Base-by-base conservation (phyloP, 2,888 invertebrate genomes). In the Epinotia demarniana region DNA sequence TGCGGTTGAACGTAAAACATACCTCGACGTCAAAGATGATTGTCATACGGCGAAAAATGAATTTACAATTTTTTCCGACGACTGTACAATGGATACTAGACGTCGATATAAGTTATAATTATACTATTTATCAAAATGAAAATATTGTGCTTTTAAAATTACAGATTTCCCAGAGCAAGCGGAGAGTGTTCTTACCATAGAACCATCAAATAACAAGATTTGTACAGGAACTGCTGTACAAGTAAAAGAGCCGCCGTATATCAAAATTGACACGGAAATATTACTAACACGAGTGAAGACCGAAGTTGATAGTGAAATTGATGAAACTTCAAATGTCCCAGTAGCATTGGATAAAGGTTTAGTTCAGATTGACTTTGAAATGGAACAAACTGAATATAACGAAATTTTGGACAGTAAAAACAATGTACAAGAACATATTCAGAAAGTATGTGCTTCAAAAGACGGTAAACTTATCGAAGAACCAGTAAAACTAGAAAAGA, bases 181-280 rank as follows among this genome's bases (percentile, higher is more conserved):
- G 11, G 23, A 13, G 16, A n/a, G 19, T 53, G 12, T 1, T 66
- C 49, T 9, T 53, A 12, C 16, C 46, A 23, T 49, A 16, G 16
- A 63, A 46, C 13, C 46, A 46, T 13, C 8, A 3, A 49, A 27
- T 23, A 23, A 66, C n/a, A 53, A 18, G 4, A 27, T 66, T 46
- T 66, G 27, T 27, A 53, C 53, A 27, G 66, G 53, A 66, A 66
- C 66, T n/a, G 53, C 66, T n/a, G 53, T 66, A n/a, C 53, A 27
- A 53, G 16, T 66, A 4, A 49, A 66, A n/a, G 53, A 49, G 27
- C 53, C 27, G 9, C 66, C 66, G n/a, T 66, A 53, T 27, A 53
- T 66, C 18, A 27, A 66, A 66, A 66, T 53, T 5, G 66, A 53
- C n/a, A 11, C 27, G 12, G 66, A 12, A 27, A 27, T 27, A 53